Evolutionary conservation across 2,888 invertebrate species (phyloP).

Genomic region (Cosmopolites sordidus): DNA sequence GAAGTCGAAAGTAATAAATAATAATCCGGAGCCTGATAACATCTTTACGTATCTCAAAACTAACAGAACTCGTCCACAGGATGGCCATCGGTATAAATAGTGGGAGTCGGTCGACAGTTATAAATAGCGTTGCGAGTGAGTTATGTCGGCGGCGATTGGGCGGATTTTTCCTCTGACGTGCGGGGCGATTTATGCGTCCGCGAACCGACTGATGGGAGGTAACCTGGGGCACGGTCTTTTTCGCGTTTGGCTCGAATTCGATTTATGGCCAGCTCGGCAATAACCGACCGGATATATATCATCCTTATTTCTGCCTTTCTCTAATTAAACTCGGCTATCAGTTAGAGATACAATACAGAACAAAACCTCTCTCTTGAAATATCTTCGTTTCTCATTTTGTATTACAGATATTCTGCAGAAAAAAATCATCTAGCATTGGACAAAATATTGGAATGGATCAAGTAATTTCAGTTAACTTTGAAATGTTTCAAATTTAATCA

Average conservation of each 20-base stretch:
- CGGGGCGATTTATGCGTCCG: slow-evolving; percentile 46
- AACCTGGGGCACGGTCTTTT: slow-evolving; percentile 23
- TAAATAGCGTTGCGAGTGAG: slow-evolving; percentile 51
- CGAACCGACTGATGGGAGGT: slow-evolving; percentile 49
- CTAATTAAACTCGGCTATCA: neutral
- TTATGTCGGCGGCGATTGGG: slow-evolving; percentile 50
- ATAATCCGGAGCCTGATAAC: neutral
- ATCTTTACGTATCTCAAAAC: neutral
- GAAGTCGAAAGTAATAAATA: neutral
- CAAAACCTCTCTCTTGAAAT: too few species aligned
- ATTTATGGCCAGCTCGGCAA: slow-evolving; percentile 1
- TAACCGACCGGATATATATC: slow-evolving; percentile 2
- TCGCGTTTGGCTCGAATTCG: neutral
- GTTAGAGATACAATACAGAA: neutral
- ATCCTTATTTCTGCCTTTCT: slow-evolving; percentile 1
- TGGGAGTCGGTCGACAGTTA: slow-evolving; percentile 44
- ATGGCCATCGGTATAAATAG: slow-evolving; percentile 31
- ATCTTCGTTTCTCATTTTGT: too few species aligned
- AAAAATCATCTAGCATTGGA: too few species aligned
- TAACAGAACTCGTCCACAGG: slow-evolving; percentile 2
- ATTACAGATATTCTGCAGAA: too few species aligned
- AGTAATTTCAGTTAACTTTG: too few species aligned
- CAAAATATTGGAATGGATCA: too few species aligned
- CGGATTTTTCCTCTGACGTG: slow-evolving; percentile 48
- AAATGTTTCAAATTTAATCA: too few species aligned